Percentiles rank a stretch among this genome's conserved stretches.
These are phyloP conservation scores for Heliocidaris tuberculata DNA, from an alignment of 35 echinoderm and acorn worm species.

Conservation along the genomic window DNA sequence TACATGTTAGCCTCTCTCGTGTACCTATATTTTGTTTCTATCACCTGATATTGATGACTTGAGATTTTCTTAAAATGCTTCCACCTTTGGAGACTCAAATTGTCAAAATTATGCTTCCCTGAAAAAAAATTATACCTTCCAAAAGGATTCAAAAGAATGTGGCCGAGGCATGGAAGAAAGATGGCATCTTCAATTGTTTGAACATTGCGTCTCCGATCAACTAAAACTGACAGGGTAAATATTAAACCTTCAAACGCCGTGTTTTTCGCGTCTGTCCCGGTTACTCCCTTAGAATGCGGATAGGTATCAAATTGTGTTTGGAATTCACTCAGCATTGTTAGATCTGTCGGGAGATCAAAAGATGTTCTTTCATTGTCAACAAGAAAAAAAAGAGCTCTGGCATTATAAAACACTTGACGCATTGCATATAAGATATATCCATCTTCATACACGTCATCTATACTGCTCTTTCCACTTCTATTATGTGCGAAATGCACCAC, in stretches of 20 bases:
- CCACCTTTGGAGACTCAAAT: no score
- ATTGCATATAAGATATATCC: background rate
- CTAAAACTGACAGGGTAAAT: background rate
- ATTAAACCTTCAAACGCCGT: background rate
- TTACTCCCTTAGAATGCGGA: background rate
- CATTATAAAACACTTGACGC: background rate
- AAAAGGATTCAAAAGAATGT: no score
- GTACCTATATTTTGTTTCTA: no score
- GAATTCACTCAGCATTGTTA: background rate
- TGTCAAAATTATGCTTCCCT: no score
- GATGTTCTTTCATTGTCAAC: background rate
- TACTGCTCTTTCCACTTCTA: background rate
- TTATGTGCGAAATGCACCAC: background rate
- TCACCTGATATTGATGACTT: no score
- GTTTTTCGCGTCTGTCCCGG: background rate
- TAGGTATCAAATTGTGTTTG: conserved; percentile 1
- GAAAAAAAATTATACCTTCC: no score
- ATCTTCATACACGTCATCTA: background rate
- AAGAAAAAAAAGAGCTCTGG: background rate
- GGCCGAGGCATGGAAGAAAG: no score
- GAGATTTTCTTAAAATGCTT: no score
- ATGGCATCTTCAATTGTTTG: no score
- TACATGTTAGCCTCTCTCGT: no score
- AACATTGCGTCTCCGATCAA: background rate
- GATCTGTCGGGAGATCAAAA: background rate